These are phyloP conservation scores for Conus canariensis DNA, from an alignment of 2,888 invertebrate species.

Conservation along the genomic window DNA sequence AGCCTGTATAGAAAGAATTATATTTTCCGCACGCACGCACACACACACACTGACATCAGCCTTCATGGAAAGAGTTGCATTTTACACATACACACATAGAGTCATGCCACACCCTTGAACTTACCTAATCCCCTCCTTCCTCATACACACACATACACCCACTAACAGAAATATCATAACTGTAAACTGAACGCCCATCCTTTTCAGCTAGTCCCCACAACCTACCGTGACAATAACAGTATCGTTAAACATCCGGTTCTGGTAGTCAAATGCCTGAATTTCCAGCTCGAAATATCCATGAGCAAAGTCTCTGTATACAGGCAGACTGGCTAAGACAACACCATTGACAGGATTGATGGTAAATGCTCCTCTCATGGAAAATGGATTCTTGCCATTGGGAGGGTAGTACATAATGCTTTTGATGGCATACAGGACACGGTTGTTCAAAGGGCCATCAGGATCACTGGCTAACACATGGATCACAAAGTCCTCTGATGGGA, in stretches of 20 bases:
- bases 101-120: too few relatives aligned
- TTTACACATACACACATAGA: too few relatives aligned
- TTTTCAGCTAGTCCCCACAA: neutral
- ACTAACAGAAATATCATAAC: too few relatives aligned
- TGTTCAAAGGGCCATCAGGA: conserved; percentile 51
- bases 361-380: conserved; percentile 57
- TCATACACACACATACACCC: too few relatives aligned
- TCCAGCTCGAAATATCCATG: conserved; percentile 62
- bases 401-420: conserved; percentile 47
- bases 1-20: too few relatives aligned
- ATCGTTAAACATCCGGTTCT: conserved; percentile 48
- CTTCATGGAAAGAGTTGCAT: neutral
- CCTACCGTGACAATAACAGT: conserved; percentile 47
- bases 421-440: conserved; percentile 45
- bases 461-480: conserved; percentile 59
- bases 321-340: conserved; percentile 54
- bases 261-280: conserved; percentile 60
- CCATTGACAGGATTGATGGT: conserved; percentile 60
- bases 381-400: conserved; percentile 15
- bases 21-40: too few relatives aligned
- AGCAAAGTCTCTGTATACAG: conserved; percentile 59
- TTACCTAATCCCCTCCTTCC: too few relatives aligned
- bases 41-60: neutral
- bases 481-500: conserved; percentile 43
- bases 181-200: too few relatives aligned